Percentiles rank a stretch among this genome's conserved stretches.
These are phyloP conservation scores for Hippoglossus hippoglossus DNA, from an alignment of 2,797 vertebrate genomes.

Conservation along the genomic window DNA sequence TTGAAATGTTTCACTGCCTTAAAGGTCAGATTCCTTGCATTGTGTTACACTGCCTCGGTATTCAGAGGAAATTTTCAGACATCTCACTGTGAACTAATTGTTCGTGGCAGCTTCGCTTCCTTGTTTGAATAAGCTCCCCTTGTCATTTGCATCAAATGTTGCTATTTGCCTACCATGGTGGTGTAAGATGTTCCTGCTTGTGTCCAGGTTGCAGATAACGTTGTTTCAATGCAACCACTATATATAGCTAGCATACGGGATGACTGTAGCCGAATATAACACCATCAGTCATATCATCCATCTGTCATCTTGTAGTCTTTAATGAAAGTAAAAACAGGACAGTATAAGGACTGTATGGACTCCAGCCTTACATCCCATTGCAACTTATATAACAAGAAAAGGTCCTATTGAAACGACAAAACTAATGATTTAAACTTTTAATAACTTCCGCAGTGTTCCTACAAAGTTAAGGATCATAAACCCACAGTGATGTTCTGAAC, in stretches of 20 bases:
- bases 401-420: too few relatives aligned
- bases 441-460: too few relatives aligned
- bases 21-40: slow-evolving; percentile 73
- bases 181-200: slow-evolving; percentile 9
- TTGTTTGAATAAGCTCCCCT: slow-evolving; percentile 53
- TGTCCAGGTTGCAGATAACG: slow-evolving; percentile 7
- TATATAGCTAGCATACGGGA: background rate
- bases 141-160: slow-evolving; percentile 56
- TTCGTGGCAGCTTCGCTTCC: slow-evolving; percentile 36
- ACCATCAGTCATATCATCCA: background rate
- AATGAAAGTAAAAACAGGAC: too few relatives aligned
- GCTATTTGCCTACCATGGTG: slow-evolving; percentile 40
- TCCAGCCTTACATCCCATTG: too few relatives aligned
- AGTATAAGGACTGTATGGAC: too few relatives aligned
- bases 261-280: background rate
- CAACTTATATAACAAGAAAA: too few relatives aligned
- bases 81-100: slow-evolving; percentile 40
- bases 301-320: background rate
- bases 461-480: too few relatives aligned
- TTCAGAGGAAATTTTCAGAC: slow-evolving; percentile 45
- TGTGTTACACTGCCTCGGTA: slow-evolving; percentile 50
- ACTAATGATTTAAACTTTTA: too few relatives aligned
- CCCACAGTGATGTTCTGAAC: background rate
- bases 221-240: slow-evolving; percentile 3
- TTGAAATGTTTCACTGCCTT: slow-evolving; percentile 62